Base-by-base conservation (phyloP, 2,797 vertebrate species). In the Lacerta agilis region DNA sequence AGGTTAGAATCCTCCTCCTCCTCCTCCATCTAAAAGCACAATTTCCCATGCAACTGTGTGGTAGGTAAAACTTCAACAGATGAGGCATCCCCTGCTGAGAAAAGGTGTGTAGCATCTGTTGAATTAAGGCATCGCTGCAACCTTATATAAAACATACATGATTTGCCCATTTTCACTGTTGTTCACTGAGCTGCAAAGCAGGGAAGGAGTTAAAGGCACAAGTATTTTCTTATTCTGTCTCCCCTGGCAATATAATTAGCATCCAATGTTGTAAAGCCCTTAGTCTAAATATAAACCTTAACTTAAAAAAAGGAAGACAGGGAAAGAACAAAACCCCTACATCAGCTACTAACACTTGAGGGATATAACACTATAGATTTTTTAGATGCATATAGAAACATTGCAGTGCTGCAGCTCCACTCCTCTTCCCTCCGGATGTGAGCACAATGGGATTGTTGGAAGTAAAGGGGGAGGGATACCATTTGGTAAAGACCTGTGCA, bases 211-310 rank as follows among this genome's bases (percentile, higher is more conserved):
- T 87, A 81, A 87, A 81, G 79, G 17, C 20, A 64, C 11, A 86
- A 77, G 29, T 20, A 86, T 67, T 81, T n/a, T 64, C 79, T 75
- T 81, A 13, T 17, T 23, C 69, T 8, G 27, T 61, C 55, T 80
- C 69, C 49, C 69, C 79, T 73, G 38, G 79, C 38, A 82, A 82
- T 81, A 82, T 81, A 87, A 87, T 72, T 87, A 87, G 69, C 25
- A 82, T 75, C 55, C 79, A 72, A 8, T 75, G 20, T 82, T 75
- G 38, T 75, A 73, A 87, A 82, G 20, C 93, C 85, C 92, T 94
- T 92, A 93, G 90, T 92, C 92, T 95, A 95, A 95, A 94, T 95
- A 95, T 95, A 91, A 72, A 75, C 18, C 79, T 64, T 73, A 75
- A 73, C 29, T 73, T 66, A 9, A 75, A 61, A 49, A 43, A 45